Evolutionary conservation across 2,888 invertebrate species (phyloP).

Genomic region (Keiferia lycopersicella): DNA sequence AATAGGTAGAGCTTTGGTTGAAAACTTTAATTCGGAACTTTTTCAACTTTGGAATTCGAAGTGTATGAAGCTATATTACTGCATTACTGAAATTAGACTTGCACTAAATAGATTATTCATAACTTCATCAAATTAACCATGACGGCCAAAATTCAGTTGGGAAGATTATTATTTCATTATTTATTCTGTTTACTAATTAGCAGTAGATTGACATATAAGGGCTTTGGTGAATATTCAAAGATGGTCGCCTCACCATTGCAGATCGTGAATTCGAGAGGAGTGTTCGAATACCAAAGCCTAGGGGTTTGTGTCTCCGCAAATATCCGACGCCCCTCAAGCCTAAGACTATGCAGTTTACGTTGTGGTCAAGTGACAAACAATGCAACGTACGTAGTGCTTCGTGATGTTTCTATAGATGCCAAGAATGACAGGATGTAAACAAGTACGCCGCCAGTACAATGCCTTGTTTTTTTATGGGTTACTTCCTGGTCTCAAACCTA

Average conservation of each 20-base stretch:
- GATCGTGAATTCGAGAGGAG: neutral
- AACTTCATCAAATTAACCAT: too few relatives aligned
- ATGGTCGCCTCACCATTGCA: neutral
- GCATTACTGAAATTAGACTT: too few relatives aligned
- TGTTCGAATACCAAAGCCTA: neutral
- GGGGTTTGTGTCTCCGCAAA: conserved; percentile 3
- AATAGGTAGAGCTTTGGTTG: neutral
- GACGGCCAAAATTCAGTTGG: too few relatives aligned
- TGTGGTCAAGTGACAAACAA: neutral
- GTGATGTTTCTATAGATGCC: too few relatives aligned
- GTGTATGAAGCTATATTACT: neutral
- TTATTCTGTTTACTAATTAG: neutral
- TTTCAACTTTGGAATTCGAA: neutral
- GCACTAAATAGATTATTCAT: too few relatives aligned
- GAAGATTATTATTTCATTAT: neutral
- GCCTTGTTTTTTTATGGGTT: too few relatives aligned
- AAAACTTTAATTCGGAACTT: neutral
- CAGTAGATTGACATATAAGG: neutral
- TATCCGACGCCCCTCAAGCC: neutral
- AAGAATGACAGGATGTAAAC: too few relatives aligned
- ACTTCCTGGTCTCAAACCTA: too few relatives aligned
- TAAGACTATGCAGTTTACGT: neutral
- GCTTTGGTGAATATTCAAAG: neutral
- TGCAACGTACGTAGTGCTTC: too few relatives aligned
- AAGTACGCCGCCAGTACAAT: too few relatives aligned